phyloP scores from a whole-genome alignment of 37 sponge, comb jelly and placozoan species.

The Spongia lamella region DNA sequence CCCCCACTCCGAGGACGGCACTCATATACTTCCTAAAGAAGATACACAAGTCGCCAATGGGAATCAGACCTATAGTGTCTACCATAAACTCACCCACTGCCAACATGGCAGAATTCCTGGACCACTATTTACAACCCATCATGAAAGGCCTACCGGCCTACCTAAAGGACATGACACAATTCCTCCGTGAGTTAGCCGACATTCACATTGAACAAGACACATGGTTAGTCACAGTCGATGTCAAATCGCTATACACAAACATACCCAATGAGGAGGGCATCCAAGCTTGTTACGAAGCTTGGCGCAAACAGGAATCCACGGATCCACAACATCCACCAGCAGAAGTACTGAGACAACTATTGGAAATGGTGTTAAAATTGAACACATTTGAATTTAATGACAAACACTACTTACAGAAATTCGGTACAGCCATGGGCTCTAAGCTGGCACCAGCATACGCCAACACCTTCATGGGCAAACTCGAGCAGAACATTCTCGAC shows the following conservation, averaged over 20 bases:
- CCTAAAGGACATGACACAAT: not conserved
- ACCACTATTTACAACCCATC: not conserved
- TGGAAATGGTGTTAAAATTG: not conserved
- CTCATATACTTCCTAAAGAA: not conserved
- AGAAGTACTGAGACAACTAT: not conserved
- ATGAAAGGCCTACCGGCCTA: not conserved
- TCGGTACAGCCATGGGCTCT: slow-evolving; percentile 14
- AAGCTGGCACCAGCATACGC: slow-evolving; percentile 2
- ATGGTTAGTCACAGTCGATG: not conserved
- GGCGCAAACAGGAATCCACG: too few species aligned
- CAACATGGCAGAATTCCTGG: not conserved
- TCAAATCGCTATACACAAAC: not conserved
- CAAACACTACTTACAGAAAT: not conserved
- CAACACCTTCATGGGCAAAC: too few species aligned
- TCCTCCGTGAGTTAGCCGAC: slow-evolving; percentile 1
- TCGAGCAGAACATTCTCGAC: not conserved
- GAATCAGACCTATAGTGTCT: not conserved
- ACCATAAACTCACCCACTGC: not conserved
- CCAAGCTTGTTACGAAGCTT: not conserved
- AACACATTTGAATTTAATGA: slow-evolving; percentile 23
- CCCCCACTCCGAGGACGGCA: not conserved
- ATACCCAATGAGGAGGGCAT: slow-evolving; percentile 1
- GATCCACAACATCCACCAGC: too few species aligned
- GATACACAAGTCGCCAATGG: not conserved
- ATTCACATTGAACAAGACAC: slow-evolving; percentile 1